phyloP scores from a whole-genome alignment of 2,797 vertebrate genomes.

The Paramormyrops hopkinsi region DNA sequence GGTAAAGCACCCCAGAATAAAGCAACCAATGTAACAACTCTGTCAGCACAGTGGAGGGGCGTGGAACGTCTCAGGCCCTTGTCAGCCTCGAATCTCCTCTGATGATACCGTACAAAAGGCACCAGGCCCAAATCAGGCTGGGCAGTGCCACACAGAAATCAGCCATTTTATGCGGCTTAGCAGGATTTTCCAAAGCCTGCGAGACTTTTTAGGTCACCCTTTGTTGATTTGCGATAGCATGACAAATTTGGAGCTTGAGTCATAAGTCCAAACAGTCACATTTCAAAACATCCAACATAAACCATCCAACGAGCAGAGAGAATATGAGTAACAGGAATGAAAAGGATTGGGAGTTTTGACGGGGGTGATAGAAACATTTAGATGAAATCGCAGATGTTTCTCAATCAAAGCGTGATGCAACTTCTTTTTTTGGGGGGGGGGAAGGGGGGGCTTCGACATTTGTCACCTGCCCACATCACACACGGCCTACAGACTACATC shows the following conservation, averaged over 20 bases:
- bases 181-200: not conserved
- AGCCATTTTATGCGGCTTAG: not conserved
- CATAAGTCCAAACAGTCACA: not conserved
- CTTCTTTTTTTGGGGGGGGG: not conserved
- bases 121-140: not conserved
- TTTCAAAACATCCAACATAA: not conserved
- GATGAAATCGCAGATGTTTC: not conserved
- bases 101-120: not conserved
- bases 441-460: not conserved
- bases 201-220: conserved; percentile 2
- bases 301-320: not conserved
- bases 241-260: not conserved
- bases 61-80: not conserved
- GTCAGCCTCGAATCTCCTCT: not conserved
- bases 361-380: not conserved
- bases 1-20: not conserved
- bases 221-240: not conserved
- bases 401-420: not conserved
- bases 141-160: not conserved
- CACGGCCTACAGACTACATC: not conserved
- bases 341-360: not conserved
- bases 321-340: not conserved
- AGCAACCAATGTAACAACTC: not conserved
- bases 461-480: not conserved
- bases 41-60: not conserved